phyloP scores from a whole-genome alignment of 92 coral and sea anemone species.

The Porites rus region DNA sequence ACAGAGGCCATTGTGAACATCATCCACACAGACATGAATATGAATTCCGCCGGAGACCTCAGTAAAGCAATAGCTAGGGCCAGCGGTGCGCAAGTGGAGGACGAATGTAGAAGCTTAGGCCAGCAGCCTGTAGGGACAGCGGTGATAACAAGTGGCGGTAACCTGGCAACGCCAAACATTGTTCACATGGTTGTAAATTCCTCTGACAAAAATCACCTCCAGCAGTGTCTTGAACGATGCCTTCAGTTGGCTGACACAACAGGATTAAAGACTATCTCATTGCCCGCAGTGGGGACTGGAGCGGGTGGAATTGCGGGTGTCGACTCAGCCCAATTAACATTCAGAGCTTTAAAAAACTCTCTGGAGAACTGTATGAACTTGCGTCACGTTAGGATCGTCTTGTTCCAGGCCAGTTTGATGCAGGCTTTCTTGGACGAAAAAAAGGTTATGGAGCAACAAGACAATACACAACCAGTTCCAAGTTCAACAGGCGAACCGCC shows the following conservation, averaged over 20 bases:
- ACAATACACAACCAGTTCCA: neutral
- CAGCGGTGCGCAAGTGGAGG: constrained; percentile 59
- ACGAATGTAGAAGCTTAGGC: constrained; percentile 53
- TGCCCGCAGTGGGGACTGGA: constrained; percentile 84
- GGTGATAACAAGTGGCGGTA: constrained; percentile 69
- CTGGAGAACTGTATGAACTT: constrained; percentile 31
- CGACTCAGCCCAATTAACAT: constrained; percentile 62
- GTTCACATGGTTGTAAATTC: constrained; percentile 58
- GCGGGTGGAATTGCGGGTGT: constrained; percentile 36
- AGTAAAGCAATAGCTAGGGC: constrained; percentile 20
- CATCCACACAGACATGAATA: constrained; percentile 9
- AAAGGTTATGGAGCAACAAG: constrained; percentile 10
- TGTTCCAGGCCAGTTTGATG: constrained; percentile 61
- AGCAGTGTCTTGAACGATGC: constrained; percentile 58
- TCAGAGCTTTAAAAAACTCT: constrained; percentile 58
- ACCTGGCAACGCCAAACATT: constrained; percentile 35
- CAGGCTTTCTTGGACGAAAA: constrained; percentile 61
- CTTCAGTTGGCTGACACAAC: constrained; percentile 53
- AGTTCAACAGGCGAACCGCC: constrained; percentile 3
- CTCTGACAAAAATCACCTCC: constrained; percentile 27
- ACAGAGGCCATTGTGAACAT: constrained; percentile 42
- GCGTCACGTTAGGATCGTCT: constrained; percentile 64
- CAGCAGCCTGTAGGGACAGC: constrained; percentile 67
- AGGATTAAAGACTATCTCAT: constrained; percentile 57
- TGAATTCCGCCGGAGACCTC: constrained; percentile 10